These are phyloP conservation scores for Stenoptilia bipunctidactyla DNA, from an alignment of 2,888 invertebrate genomes.

Conservation along the genomic window DNA sequence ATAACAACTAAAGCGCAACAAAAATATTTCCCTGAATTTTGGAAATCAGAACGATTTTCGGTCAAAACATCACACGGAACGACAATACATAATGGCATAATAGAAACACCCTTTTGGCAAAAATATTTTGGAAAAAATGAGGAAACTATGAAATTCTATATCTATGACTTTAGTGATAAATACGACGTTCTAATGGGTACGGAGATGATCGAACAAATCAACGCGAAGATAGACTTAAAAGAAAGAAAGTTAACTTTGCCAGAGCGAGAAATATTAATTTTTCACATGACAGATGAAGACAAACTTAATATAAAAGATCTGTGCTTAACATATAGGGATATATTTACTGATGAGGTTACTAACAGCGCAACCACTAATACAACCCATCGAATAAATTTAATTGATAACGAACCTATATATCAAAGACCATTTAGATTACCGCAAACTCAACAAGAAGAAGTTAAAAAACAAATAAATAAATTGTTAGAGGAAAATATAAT, in stretches of 20 bases:
- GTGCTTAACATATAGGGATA: constrained; percentile 8
- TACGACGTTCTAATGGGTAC: too few relatives aligned
- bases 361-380: background rate
- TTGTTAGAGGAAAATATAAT: constrained; percentile 1
- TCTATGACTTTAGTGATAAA: too few relatives aligned
- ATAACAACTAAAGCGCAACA: constrained; percentile 6
- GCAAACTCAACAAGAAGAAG: constrained; percentile 3
- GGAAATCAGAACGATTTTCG: constrained; percentile 10
- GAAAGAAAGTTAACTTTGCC: constrained; percentile 3
- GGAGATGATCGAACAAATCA: constrained; percentile 8
- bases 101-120: too few relatives aligned
- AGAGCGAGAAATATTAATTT: constrained; percentile 3
- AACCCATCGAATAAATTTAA: constrained; percentile 6
- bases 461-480: constrained; percentile 2
- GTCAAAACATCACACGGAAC: too few relatives aligned
- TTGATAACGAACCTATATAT: constrained; percentile 1
- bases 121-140: too few relatives aligned
- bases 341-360: constrained; percentile 10
- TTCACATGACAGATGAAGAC: constrained; percentile 8
- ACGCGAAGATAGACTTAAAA: constrained; percentile 3
- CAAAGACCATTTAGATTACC: constrained; percentile 6
- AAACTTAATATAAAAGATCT: constrained; percentile 5
- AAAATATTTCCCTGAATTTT: constrained; percentile 8
- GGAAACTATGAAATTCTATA: too few relatives aligned
- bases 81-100: too few relatives aligned